Percentiles rank a stretch among this genome's conserved stretches.
Evolutionary conservation across 1,140 invertebrate species (phyloP).

Genomic region (Lordiphosa clarofinis): DNA sequence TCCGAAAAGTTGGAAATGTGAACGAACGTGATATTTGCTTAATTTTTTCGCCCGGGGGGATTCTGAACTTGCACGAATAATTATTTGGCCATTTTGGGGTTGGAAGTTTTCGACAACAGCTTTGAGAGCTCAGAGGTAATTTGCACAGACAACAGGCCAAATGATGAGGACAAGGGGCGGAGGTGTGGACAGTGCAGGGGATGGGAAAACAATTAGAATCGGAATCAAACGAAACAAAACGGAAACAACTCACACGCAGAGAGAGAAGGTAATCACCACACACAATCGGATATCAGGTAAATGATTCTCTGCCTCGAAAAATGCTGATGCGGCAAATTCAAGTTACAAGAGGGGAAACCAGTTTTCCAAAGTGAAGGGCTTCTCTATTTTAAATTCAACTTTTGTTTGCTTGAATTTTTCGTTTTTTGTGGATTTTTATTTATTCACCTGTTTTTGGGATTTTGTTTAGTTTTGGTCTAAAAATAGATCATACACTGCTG

Average conservation of each 20-base stretch:
- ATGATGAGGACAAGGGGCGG: conserved; percentile 5
- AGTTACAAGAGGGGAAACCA: no score
- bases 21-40: conserved; percentile 70
- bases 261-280: not conserved
- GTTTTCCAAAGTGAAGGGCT: no score
- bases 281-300: conserved; percentile 56
- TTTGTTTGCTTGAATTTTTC: no score
- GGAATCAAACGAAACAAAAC: conserved; percentile 64
- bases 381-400: no score
- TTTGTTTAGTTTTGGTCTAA: no score
- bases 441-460: no score
- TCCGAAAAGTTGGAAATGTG: conserved; percentile 29
- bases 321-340: conserved; percentile 3
- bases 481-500: no score
- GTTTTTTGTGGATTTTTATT: no score
- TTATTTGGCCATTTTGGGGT: conserved; percentile 69
- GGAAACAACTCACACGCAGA: conserved; percentile 42
- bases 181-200: conserved; percentile 10
- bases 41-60: conserved; percentile 44
- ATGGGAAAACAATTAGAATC: conserved; percentile 67
- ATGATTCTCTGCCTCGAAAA: conserved; percentile 34
- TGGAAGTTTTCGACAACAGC: conserved; percentile 39
- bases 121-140: conserved; percentile 33
- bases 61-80: conserved; percentile 56
- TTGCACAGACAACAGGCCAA: conserved; percentile 43